Evolutionary conservation across 2,797 vertebrate species (phyloP).

Genomic region (Lutjanus campechanus): DNA sequence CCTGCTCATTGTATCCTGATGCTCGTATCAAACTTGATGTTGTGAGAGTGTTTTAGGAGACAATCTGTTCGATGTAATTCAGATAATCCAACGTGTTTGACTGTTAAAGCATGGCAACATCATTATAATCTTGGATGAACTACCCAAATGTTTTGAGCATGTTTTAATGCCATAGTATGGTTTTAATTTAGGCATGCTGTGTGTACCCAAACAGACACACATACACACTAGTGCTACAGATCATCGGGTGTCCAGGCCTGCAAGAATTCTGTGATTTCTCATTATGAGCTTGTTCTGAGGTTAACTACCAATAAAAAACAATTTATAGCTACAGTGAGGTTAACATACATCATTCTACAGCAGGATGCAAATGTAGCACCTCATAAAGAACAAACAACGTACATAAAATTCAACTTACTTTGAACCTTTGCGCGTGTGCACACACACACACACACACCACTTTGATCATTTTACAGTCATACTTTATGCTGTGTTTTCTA

Average conservation of each 20-base stretch:
- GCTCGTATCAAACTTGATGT: neutral
- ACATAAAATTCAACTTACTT: neutral
- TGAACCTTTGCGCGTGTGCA: neutral
- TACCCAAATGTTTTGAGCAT: neutral
- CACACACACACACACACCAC: neutral
- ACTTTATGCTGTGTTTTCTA: neutral
- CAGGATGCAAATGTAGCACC: neutral
- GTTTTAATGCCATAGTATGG: conserved; percentile 14
- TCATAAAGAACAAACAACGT: conserved; percentile 6
- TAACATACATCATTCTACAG: conserved; percentile 3
- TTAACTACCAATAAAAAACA: conserved; percentile 25
- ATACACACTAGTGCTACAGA: neutral
- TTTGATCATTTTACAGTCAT: neutral
- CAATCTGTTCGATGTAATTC: neutral
- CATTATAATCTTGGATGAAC: conserved; percentile 4
- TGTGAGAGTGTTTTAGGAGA: neutral
- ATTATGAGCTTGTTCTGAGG: neutral
- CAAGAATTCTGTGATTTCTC: neutral
- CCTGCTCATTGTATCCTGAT: conserved; percentile 14
- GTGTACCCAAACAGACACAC: neutral
- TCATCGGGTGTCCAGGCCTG: neutral
- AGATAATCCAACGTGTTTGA: neutral
- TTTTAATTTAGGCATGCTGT: conserved; percentile 19
- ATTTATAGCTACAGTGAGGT: conserved; percentile 13
- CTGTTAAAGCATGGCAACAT: neutral